Evolutionary conservation across 2,888 invertebrate genomes (phyloP).

Genomic region (Ypsolopha sequella): DNA sequence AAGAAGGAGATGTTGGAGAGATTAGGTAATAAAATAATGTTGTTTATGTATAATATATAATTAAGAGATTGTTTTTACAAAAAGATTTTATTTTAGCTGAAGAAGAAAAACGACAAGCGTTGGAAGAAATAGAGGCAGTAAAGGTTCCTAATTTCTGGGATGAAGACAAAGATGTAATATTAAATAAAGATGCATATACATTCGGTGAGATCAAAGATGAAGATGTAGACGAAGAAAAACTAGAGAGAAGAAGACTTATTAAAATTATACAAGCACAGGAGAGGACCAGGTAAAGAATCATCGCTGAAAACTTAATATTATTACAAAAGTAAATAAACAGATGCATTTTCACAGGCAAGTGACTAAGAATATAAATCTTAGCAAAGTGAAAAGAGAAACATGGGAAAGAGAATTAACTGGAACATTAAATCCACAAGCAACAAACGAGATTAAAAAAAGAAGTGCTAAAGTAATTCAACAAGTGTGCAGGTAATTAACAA

Average conservation of each 20-base stretch:
- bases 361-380: conserved; percentile 12
- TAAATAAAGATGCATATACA: no score
- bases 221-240: conserved; percentile 24
- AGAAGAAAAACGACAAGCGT: no score
- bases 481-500: conserved; percentile 29
- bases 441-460: conserved; percentile 24
- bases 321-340: no score
- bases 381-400: conserved; percentile 21
- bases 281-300: conserved; percentile 27
- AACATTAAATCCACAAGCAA: conserved; percentile 22
- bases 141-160: no score
- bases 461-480: conserved; percentile 35
- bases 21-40: neutral
- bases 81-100: no score
- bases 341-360: conserved; percentile 25
- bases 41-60: no score
- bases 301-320: no score
- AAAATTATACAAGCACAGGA: conserved; percentile 44
- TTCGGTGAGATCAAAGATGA: conserved; percentile 7
- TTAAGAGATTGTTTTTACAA: no score
- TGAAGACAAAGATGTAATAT: no score
- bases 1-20: conserved; percentile 12
- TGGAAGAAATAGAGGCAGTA: no score
- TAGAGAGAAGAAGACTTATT: conserved; percentile 20
- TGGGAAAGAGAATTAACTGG: conserved; percentile 42